A percentile compares a stretch with the other conserved stretches of the same genome.
Evolutionary conservation across 2,113 vertebrate genomes (phyloP).

Genomic region (Columba livia): DNA sequence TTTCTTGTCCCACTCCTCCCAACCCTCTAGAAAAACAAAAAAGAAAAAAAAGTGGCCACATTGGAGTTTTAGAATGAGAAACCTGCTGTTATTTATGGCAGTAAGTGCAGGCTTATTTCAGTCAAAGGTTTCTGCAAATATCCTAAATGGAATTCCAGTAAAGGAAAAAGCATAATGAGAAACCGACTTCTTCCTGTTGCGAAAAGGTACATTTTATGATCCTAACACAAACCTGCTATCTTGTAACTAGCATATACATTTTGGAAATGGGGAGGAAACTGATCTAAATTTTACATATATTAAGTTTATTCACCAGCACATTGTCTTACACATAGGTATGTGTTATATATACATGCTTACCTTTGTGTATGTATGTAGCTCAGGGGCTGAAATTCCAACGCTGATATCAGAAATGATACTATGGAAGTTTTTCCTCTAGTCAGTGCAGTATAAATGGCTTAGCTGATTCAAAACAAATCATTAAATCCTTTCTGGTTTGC

Average conservation of each 20-base stretch:
- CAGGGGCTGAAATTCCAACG: neutral
- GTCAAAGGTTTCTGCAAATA: neutral
- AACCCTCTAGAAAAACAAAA: too few species aligned
- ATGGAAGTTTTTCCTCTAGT: neutral
- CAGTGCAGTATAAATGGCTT: neutral
- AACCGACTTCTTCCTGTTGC: neutral
- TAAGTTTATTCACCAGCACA: neutral
- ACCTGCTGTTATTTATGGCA: neutral
- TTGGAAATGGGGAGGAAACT: neutral
- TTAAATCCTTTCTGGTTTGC: slow-evolving; percentile 30
- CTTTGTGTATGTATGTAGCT: neutral
- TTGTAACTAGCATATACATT: too few species aligned
- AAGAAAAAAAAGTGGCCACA: neutral
- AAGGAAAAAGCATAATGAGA: neutral
- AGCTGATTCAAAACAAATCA: slow-evolving; percentile 40
- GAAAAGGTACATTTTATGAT: neutral
- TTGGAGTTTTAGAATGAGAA: neutral
- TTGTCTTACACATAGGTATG: neutral
- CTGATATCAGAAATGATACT: neutral
- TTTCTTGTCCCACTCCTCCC: accelerated
- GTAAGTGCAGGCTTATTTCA: neutral
- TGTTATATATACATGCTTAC: accelerated
- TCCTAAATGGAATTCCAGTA: neutral
- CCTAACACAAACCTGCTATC: neutral
- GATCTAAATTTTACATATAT: neutral